Base-by-base conservation (phyloP, 2,797 vertebrate genomes). In the Tragopan temminckii region DNA sequence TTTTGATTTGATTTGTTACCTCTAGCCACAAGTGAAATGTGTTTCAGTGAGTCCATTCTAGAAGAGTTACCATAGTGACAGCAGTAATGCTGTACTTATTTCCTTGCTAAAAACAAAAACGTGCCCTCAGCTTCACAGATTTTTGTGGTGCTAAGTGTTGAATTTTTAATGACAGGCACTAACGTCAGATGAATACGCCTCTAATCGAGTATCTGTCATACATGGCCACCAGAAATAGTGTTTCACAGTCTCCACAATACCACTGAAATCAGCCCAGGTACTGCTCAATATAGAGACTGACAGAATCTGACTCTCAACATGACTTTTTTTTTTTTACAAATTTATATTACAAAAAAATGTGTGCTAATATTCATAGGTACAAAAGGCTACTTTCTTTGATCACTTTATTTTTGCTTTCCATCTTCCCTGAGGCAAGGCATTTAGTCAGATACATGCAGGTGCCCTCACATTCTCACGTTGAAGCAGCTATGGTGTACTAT, bases 1-100 rank as follows among this genome's bases (percentile, higher is more conserved):
- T 93, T 86, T 81, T 79, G 69, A 89, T 90, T 68, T 85, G 81
- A 87, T 95, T 93, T 95, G 52, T 72, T 63, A 92, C 52, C 57
- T 66, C 21, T 88, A 84, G 89, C 88, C 61, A 77, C 46, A 74
- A 81, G 71, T 93, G 48, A 95, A 94, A 67, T 74, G 27, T 63
- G 69, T 80, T 85, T 80, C 68, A 38, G 18, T 31, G 75, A 76
- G 70, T 91, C 76, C 71, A 45, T 69, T 84, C 75, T 76, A 62
- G 55, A 82, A n/a, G 69, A 88, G 94, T 94, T 95, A 62, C 89
- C 92, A 95, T 94, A 95, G 93, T 92, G 90, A 96, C 36, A 1
- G 53, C 59, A 63, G 24, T 77, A 92, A 86, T 53, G 58, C 36
- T 33, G 21, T 63, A 52, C 80, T 71, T 85, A 70, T 88, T 88